Evolutionary conservation across 2,797 vertebrate genomes (phyloP), one percentile per base, ranked within the genome.

Genomic region (Calcarius lapponicus): DNA sequence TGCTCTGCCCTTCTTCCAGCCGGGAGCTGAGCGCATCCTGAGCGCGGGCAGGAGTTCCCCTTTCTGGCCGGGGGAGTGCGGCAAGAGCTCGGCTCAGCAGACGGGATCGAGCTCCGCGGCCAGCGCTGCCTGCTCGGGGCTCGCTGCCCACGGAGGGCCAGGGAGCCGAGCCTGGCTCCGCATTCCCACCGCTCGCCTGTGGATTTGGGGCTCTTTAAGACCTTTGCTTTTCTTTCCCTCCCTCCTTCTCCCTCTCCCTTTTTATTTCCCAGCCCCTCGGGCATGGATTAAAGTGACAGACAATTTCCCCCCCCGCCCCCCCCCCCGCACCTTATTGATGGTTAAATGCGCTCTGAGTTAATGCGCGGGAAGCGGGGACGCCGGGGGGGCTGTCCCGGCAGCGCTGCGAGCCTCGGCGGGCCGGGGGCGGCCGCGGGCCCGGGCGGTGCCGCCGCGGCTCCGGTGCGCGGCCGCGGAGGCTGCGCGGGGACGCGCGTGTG

Each of bases 201-300:
- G 97, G 97, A 98, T 98, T 98, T 98, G 98, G 97, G 95, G 96
- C 97, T 98, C 97, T 97, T 98, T 97, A 97, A 98, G 97, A 94
- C 95, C 94, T 71, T 97, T 94, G 89, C 64, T 95, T 95, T 92
- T 88, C 43, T 69, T 74, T 75, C 78, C 31, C 80, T 90, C 92
- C 72, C 92, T 92, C 86, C 80, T 88, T 96, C 88, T 96, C 94
- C 92, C 76, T 87, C 96, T 95, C 88, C 72, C 84, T 96, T 95
- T 97, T 97, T 95, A 97, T 98, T 98, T 98, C 93, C 96, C 93
- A 98, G 97, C 97, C 95, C 98, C 97, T 97, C 97, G 97, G 98
- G 98, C 98, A 98, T 40, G 98, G 98, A 98, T 98, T 98, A 98
- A 97, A 96, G 96, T 96, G 95, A 97, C 97, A 98, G 98, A 98